phyloP scores from a whole-genome alignment of 2,888 invertebrate species.

The Girardia tigrina region DNA sequence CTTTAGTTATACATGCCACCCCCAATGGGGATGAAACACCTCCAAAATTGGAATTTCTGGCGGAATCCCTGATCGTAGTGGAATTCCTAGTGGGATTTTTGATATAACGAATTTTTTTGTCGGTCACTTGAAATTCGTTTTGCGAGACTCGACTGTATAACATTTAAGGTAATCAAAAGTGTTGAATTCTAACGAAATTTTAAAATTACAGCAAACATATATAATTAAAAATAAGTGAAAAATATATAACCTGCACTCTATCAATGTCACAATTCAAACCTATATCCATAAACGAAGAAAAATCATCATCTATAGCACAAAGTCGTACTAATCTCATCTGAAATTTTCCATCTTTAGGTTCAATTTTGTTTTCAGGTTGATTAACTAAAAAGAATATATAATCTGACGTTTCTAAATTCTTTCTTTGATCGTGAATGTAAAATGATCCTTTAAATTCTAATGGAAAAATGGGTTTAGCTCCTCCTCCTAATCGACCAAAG shows the following conservation, averaged over 20 bases:
- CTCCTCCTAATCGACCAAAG: neutral
- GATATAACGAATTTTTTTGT: no score
- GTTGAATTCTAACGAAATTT: no score
- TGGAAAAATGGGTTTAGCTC: neutral
- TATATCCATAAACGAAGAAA: neutral
- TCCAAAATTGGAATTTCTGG: no score
- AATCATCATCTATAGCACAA: neutral
- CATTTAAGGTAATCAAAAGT: no score
- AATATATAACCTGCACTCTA: neutral
- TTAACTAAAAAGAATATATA: constrained; percentile 2
- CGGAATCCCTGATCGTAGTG: no score
- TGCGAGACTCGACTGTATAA: no score
- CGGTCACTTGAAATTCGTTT: no score
- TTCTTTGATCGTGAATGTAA: neutral
- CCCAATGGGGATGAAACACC: no score
- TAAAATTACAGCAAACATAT: no score
- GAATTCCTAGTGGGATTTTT: no score
- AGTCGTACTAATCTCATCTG: neutral
- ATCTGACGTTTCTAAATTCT: neutral
- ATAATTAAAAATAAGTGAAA: no score
- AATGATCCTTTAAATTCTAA: constrained; percentile 13
- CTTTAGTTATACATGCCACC: no score
- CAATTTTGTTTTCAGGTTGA: neutral
- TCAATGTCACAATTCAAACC: neutral
- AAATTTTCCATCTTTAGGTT: neutral